Conservation (phyloP, 2,797 vertebrate species). For the Helarctos malayanus region DNA sequence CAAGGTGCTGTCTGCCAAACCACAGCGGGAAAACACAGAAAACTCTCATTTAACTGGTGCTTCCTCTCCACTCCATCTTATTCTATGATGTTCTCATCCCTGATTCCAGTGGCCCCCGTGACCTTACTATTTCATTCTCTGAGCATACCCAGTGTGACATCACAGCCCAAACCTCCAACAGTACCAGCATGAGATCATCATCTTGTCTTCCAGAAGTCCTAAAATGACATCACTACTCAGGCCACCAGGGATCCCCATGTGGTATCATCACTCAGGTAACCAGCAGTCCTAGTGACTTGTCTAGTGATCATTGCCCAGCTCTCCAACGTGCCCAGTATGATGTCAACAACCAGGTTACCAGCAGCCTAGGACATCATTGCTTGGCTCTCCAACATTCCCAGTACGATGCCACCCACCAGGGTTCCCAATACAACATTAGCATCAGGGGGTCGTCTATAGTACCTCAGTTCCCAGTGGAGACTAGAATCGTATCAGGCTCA, state of each 20-base stretch:
- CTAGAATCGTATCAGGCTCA: neutral
- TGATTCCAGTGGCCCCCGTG: neutral
- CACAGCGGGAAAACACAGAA: neutral
- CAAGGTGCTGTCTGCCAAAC: conserved; percentile 15
- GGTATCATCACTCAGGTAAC: neutral
- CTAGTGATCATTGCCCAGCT: neutral
- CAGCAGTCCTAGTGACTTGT: neutral
- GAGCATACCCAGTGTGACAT: neutral
- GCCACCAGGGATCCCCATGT: neutral
- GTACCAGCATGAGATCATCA: neutral
- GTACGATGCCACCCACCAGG: neutral
- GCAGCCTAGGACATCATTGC: neutral
- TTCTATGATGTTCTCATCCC: neutral
- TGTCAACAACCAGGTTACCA: neutral
- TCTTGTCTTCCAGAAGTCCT: conserved; percentile 3
- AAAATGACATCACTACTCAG: conserved; percentile 4
- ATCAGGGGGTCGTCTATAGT: neutral
- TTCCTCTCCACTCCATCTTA: neutral
- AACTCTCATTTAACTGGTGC: neutral
- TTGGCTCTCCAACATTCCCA: neutral
- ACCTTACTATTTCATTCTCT: neutral
- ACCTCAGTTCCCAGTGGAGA: neutral
- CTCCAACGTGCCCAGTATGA: neutral
- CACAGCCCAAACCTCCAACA: neutral
- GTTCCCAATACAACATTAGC: neutral